Base-by-base conservation (phyloP, 2,797 vertebrate genomes). In the Parauchenoglanis ngamensis region DNA sequence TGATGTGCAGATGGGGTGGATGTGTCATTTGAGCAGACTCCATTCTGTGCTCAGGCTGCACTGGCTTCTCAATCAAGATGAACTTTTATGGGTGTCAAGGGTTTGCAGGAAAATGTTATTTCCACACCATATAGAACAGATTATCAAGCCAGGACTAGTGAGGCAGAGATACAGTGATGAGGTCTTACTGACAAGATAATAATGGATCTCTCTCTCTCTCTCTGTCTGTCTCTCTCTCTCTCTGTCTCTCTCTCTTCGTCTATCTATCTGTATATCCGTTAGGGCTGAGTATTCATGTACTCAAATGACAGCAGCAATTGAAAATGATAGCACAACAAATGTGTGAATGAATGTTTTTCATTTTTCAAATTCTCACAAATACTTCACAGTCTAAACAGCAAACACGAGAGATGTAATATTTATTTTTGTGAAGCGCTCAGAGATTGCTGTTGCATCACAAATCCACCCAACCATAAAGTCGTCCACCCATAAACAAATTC, bases 51-150 rank as follows among this genome's bases (percentile, higher is more conserved):
- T 68, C 59, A 46, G 44, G 15, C 70, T 75, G 35, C 21, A 15
- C 13, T 56, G 25, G 31, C 40, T 89, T 88, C 88, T 86, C 84
- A 81, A 84, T 88, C 80, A 84, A 31, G 67, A 79, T 35, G 52
- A 63, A 85, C 65, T 77, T 87, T 86, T 77, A 84, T 76, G 11
- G 40, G 59, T 3, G 19, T 89, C 73, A 28, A n/a, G 44, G 23
- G 49, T 15, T 12, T 31, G 67, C 61, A 87, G 57, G n/a, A 87
- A 49, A 52, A 77, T 73, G 44, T 54, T 68, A 88, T 86, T 73
- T 88, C 77, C 77, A 59, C 70, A 67, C 56, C 46, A 56, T 61
- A 52, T 80, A 8, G 25, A 87, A 76, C 49, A 17, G 54, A 82
- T 88, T 85, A 57, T 78, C 6, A 76, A 61, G 17, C n/a, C 80